A percentile compares a stretch with the other conserved stretches of the same genome.
phyloP scores from a whole-genome alignment of 2,113 vertebrate species.

The Edolisoma coerulescens region DNA sequence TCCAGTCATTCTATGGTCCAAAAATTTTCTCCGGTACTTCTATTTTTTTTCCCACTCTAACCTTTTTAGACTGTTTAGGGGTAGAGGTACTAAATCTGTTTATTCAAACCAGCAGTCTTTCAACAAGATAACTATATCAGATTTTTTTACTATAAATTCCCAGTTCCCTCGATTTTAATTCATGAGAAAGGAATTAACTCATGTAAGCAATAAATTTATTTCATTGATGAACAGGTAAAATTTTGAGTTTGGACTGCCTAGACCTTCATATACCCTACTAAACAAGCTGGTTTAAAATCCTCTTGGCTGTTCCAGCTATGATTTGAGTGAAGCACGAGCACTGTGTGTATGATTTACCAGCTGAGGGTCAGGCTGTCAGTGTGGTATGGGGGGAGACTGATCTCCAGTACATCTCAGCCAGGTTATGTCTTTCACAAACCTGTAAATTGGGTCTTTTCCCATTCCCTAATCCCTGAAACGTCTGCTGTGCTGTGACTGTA shows the following conservation, averaged over 20 bases:
- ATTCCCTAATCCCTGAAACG: background rate
- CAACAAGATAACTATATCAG: background rate
- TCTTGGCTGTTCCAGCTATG: background rate
- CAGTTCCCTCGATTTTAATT: background rate
- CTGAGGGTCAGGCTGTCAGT: background rate
- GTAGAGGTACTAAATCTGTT: background rate
- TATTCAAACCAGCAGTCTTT: background rate
- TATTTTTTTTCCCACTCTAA: background rate
- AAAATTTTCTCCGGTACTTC: background rate
- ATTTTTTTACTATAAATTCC: background rate
- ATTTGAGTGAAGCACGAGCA: background rate
- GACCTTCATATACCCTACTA: background rate
- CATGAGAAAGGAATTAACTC: background rate
- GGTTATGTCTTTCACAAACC: background rate
- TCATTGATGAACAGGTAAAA: background rate
- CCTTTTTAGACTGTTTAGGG: background rate
- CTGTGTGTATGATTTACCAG: background rate
- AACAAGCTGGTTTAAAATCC: background rate
- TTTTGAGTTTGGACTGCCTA: background rate
- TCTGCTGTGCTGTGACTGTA: background rate
- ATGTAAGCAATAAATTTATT: background rate
- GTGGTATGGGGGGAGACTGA: background rate
- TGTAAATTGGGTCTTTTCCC: background rate
- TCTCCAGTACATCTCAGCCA: background rate
- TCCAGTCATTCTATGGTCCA: background rate